phyloP scores from a whole-genome alignment of 64 coral and sea anemone species.

The Stichodactyla mertensii region DNA sequence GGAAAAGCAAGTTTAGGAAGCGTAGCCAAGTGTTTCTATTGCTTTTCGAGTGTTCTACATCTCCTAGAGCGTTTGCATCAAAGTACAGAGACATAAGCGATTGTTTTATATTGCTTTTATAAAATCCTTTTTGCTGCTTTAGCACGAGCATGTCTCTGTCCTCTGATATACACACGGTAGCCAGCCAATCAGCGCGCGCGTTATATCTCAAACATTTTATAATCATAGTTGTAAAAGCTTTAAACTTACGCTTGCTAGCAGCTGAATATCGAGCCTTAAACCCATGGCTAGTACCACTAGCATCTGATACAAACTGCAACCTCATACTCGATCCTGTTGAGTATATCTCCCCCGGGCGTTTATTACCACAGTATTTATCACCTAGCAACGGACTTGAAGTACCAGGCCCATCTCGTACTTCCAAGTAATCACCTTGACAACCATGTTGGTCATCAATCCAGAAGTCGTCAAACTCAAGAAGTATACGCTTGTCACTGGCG shows the following conservation, averaged over 20 bases:
- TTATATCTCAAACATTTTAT: not conserved
- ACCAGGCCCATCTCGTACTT: constrained; percentile 18
- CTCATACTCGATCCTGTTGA: constrained; percentile 27
- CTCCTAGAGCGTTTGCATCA: no score
- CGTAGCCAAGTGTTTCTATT: no score
- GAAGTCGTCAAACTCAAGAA: constrained; percentile 24
- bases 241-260: constrained; percentile 23
- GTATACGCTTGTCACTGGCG: constrained; percentile 6
- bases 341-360: not conserved
- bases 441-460: constrained; percentile 9
- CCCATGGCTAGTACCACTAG: constrained; percentile 13
- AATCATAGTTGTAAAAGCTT: not conserved
- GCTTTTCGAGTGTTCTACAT: no score
- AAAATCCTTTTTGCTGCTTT: no score
- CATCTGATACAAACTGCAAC: constrained; percentile 47
- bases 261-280: constrained; percentile 19
- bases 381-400: not conserved
- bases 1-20: no score
- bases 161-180: no score
- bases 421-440: constrained; percentile 23
- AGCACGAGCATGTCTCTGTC: no score
- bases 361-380: constrained; percentile 17
- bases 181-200: no score
- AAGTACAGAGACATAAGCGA: no score
- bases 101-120: no score